phyloP scores from a whole-genome alignment of 2,888 invertebrate species.

The Acanthosoma haemorrhoidale region DNA sequence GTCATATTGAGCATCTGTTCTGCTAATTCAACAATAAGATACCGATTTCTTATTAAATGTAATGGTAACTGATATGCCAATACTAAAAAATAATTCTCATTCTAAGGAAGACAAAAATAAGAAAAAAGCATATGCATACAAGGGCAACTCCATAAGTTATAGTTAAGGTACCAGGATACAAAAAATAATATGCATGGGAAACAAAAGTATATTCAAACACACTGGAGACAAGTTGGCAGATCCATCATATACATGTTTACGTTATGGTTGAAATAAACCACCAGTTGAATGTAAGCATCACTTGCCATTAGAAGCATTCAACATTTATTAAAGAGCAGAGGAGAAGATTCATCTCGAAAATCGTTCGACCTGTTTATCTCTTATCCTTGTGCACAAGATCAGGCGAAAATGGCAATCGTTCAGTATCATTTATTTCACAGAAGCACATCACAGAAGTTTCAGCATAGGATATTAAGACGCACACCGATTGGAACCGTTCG shows the following conservation, averaged over 20 bases:
- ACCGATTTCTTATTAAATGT: background rate
- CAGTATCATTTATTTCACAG: background rate
- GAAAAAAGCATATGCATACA: no score
- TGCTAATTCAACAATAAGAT: background rate
- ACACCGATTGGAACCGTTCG: background rate
- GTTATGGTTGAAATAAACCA: conserved; percentile 16
- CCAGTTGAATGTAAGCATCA: conserved; percentile 9
- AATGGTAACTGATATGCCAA: background rate
- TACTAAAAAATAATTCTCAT: background rate
- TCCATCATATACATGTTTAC: conserved; percentile 24
- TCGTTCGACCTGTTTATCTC: conserved; percentile 14
- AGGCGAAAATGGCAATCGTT: conserved; percentile 19
- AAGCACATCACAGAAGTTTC: conserved; percentile 18
- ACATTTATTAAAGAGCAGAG: conserved; percentile 10
- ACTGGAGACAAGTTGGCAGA: conserved; percentile 18
- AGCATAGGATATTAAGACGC: background rate
- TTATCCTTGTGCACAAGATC: conserved; percentile 27
- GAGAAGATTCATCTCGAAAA: background rate
- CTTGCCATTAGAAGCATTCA: background rate
- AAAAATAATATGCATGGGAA: background rate
- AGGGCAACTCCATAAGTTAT: no score
- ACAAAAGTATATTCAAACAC: conserved; percentile 8
- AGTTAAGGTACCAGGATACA: background rate
- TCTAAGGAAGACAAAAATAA: background rate
- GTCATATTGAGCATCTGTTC: background rate